Conservation (phyloP, 1,140 invertebrate genomes). For the Solenopsis invicta region DNA sequence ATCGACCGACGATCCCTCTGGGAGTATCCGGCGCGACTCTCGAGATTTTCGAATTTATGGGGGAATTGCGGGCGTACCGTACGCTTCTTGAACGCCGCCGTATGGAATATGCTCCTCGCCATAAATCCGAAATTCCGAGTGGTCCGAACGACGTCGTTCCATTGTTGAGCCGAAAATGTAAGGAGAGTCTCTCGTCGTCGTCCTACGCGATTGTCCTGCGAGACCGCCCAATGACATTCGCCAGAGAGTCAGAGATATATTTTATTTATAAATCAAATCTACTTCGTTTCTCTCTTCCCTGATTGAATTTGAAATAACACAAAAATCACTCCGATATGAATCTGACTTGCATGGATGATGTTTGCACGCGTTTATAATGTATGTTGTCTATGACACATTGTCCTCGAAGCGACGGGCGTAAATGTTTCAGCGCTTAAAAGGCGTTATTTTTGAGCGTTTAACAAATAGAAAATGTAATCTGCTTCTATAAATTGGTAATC, state of each 20-base stretch:
- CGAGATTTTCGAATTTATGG: slow-evolving; percentile 66
- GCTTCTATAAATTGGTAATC: too few relatives aligned
- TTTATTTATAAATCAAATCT: slow-evolving; percentile 58
- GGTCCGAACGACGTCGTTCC: slow-evolving; percentile 49
- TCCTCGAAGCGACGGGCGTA: background rate
- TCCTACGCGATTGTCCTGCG: slow-evolving; percentile 50
- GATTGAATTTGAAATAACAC: slow-evolving; percentile 21
- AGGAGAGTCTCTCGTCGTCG: slow-evolving; percentile 52
- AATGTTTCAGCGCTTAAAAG: background rate
- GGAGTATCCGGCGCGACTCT: slow-evolving; percentile 62
- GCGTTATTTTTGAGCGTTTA: background rate
- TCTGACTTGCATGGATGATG: background rate
- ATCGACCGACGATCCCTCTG: slow-evolving; percentile 60
- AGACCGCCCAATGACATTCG: slow-evolving; percentile 57
- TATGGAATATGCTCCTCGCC: slow-evolving; percentile 58
- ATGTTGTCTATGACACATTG: background rate
- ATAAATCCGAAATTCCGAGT: slow-evolving; percentile 64
- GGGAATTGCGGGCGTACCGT: slow-evolving; percentile 56
- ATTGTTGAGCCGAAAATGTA: slow-evolving; percentile 44
- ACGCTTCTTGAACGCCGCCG: slow-evolving; percentile 52
- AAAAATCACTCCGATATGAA: background rate
- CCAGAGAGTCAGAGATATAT: slow-evolving; percentile 35
- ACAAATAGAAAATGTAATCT: background rate
- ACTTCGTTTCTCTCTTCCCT: background rate
- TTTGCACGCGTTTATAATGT: background rate